A percentile compares a stretch with the other conserved stretches of the same genome.
Evolutionary conservation across 2,113 vertebrate genomes (phyloP).

Genomic region (Rostratula benghalensis): DNA sequence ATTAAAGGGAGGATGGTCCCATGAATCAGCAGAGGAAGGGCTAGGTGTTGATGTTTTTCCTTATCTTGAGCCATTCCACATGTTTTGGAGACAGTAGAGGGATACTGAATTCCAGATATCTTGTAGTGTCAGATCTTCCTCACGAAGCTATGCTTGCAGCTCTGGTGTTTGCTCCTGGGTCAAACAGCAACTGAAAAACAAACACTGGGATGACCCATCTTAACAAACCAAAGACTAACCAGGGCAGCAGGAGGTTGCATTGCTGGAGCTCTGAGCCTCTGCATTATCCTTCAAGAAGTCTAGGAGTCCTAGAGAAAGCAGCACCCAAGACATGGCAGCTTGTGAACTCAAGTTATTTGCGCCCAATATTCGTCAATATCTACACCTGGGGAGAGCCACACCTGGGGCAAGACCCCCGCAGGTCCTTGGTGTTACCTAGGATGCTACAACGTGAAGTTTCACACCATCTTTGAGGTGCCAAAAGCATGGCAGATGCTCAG

Average conservation of each 20-base stretch:
- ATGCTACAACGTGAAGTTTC: neutral
- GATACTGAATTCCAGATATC: neutral
- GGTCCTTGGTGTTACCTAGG: neutral
- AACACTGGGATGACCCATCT: neutral
- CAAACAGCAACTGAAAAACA: neutral
- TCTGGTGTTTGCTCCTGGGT: neutral
- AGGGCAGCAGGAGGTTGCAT: neutral
- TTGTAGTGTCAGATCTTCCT: neutral
- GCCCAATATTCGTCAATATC: neutral
- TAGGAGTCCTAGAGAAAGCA: neutral
- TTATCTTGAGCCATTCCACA: neutral
- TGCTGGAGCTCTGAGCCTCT: neutral
- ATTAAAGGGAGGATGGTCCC: neutral
- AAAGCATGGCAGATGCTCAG: rapidly evolving
- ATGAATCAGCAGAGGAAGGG: neutral
- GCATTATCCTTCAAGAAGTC: rapidly evolving
- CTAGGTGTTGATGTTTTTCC: neutral
- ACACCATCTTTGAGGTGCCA: neutral
- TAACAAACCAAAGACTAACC: neutral
- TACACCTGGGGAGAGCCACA: neutral
- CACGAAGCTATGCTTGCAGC: neutral
- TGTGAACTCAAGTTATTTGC: neutral
- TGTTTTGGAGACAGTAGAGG: neutral
- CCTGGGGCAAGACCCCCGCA: neutral
- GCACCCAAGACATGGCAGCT: rapidly evolving